A percentile compares a stretch with the other conserved stretches of the same genome.
Conservation (phyloP, 2,797 vertebrate genomes). For the Arnoldichthys spilopterus region DNA sequence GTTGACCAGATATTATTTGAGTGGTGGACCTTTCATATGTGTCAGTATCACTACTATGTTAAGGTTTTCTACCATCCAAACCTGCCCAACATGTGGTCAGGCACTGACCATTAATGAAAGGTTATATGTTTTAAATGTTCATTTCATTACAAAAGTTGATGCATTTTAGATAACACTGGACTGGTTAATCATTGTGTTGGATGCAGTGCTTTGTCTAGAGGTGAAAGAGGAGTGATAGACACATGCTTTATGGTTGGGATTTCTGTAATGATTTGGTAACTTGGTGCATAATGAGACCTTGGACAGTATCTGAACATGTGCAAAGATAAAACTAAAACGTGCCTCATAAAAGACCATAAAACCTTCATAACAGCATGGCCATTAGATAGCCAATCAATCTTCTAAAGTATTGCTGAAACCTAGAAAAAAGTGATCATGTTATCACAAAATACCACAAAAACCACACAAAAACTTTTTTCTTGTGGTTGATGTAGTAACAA, state of each 20-base stretch:
- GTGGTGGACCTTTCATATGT: neutral
- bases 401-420: too few species aligned
- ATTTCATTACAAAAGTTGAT: too few species aligned
- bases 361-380: conserved; percentile 8
- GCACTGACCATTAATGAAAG: neutral
- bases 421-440: too few species aligned
- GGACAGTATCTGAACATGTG: conserved; percentile 12
- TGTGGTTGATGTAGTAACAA: neutral
- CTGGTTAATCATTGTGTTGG: conserved; percentile 28
- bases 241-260: neutral
- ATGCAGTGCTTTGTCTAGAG: neutral
- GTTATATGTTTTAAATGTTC: neutral
- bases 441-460: too few species aligned
- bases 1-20: too few species aligned
- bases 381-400: neutral
- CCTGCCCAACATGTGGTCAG: neutral
- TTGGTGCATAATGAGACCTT: conserved; percentile 14
- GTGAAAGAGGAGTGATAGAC: too few species aligned
- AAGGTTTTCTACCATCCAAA: neutral
- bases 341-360: conserved; percentile 34
- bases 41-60: neutral
- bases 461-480: too few species aligned
- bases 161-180: neutral
- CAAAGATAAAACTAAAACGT: conserved; percentile 29
- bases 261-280: neutral